Base-by-base conservation (phyloP, 2,797 vertebrate genomes). In the Platyrinchus mystaceus region DNA sequence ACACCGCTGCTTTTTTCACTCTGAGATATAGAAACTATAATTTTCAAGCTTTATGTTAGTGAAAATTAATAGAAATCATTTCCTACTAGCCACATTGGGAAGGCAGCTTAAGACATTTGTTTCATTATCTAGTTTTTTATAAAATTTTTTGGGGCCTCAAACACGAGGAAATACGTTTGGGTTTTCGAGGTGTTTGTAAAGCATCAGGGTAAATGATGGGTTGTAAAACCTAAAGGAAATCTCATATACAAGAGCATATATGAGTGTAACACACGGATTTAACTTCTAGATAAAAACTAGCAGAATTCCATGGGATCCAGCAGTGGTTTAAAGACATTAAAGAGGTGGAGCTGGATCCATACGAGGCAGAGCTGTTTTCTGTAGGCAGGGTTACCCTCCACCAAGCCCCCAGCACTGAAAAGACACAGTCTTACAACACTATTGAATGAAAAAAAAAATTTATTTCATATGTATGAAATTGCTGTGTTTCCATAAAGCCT, bases 271-370 rank as follows among this genome's bases (percentile, higher is more conserved):
- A 64, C 20, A 49, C 10, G 3, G 6, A 52, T 16, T 85, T 74
- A 50, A 36, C 17, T 44, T 20, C 43, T 21, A 73, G 43, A 83
- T 55, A 37, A 89, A 82, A 73, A 6, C 2, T 36, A 46, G 15
- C 22, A 46, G 28, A 49, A 66, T 5, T 4, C 10, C 22, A 23
- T 26, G 58, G 78, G 44, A 41, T n/a, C 18, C 47, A 53, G 16
- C 7, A 24, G 41, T 2, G 12, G 6, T 55, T 59, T 73, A 56
- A 30, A 67, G 58, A 56, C 39, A 55, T 4, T 3, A 32, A 32
- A 47, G 11, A 32, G 1, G 0, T 2, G 22, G 28, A 46, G 47
- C 11, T 68, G 2, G 2, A n/a, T 58, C 60, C 26, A 1, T 22
- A n/a, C 1, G 18, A 87, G n/a, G 64, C 3, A 37, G 26, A 39